Percentiles rank a stretch among this genome's conserved stretches.
Conservation (phyloP, 2,797 vertebrate species). For the Leptodactylus fallax region DNA sequence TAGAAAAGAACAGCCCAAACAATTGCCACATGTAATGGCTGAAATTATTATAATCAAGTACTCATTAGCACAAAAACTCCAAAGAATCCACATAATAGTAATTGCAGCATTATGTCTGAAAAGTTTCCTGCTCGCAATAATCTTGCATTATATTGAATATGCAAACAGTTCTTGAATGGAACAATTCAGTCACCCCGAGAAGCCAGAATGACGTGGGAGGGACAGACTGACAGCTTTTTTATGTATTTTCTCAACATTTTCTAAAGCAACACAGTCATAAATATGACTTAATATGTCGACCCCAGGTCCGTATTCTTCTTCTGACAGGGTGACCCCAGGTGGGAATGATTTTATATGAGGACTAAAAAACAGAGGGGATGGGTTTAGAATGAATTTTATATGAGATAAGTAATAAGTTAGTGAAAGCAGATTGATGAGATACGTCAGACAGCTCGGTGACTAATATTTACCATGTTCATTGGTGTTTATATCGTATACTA, state of each 20-base stretch:
- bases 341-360: neutral
- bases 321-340: slow-evolving; percentile 24
- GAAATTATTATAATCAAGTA: slow-evolving; percentile 59
- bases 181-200: slow-evolving; percentile 18
- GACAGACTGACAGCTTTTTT: slow-evolving; percentile 38
- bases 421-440: neutral
- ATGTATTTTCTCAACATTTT: slow-evolving; percentile 39
- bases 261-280: slow-evolving; percentile 41
- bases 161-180: slow-evolving; percentile 49
- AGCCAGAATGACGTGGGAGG: slow-evolving; percentile 49
- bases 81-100: slow-evolving; percentile 45
- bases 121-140: slow-evolving; percentile 35
- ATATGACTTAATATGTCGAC: slow-evolving; percentile 40
- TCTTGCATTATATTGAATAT: slow-evolving; percentile 52
- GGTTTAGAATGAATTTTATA: neutral
- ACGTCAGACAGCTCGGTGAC: neutral
- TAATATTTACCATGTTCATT: neutral
- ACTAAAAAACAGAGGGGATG: neutral
- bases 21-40: slow-evolving; percentile 35
- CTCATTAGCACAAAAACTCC: slow-evolving; percentile 52
- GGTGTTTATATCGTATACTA: neutral
- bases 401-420: slow-evolving; percentile 4
- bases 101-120: slow-evolving; percentile 27
- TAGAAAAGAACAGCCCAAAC: slow-evolving; percentile 49
- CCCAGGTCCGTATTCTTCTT: neutral